phyloP scores from a whole-genome alignment of 2,888 invertebrate genomes.

The Meghimatium bilineatum region DNA sequence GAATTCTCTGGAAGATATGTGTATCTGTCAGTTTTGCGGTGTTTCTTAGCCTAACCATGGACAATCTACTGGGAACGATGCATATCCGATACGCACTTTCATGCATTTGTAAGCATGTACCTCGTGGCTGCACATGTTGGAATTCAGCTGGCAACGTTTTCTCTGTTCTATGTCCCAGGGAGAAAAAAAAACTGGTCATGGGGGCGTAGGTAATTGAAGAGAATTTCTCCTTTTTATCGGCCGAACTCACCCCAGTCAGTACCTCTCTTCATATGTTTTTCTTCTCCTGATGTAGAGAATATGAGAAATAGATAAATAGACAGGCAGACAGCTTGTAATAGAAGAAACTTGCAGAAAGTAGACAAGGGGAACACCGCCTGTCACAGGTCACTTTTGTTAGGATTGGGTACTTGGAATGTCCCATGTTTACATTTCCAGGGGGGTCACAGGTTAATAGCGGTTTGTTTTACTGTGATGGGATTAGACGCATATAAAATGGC shows the following conservation, averaged over 20 bases:
- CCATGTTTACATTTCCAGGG: constrained; percentile 14
- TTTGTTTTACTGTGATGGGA: not conserved
- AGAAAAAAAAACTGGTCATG: not conserved
- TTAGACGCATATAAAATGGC: not conserved
- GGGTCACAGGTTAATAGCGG: constrained; percentile 33
- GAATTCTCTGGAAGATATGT: too few relatives aligned
- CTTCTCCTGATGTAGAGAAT: not conserved
- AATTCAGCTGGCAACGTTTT: not conserved
- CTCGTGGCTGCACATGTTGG: constrained; percentile 1
- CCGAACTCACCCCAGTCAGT: not conserved
- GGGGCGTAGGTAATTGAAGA: not conserved
- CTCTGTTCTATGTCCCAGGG: not conserved
- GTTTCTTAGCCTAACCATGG: not conserved
- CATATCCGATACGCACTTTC: not conserved
- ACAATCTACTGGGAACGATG: not conserved
- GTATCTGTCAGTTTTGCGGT: not conserved
- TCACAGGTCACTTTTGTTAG: constrained; percentile 30
- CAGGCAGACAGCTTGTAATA: not conserved
- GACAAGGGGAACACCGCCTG: not conserved
- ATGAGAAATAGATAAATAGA: not conserved
- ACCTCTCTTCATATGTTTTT: not conserved
- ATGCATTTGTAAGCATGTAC: not conserved
- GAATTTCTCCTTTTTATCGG: not conserved
- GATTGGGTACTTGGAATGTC: constrained; percentile 40
- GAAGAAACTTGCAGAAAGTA: not conserved